These are phyloP conservation scores for Thalassarche chlororhynchos DNA, from an alignment of 2,113 vertebrate genomes.

Conservation along the genomic window DNA sequence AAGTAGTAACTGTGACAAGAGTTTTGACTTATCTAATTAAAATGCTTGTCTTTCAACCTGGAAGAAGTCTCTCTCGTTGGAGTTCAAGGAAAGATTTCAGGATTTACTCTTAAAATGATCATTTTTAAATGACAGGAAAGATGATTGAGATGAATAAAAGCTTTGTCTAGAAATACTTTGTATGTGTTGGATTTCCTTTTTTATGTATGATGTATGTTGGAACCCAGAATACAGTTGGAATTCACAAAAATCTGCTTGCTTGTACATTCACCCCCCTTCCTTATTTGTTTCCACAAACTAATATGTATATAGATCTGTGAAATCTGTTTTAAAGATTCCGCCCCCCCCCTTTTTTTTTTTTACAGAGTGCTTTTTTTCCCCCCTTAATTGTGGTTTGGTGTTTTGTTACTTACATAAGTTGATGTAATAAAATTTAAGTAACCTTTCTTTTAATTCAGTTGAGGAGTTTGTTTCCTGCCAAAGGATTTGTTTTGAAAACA, in stretches of 20 bases:
- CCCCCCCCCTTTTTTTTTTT: rapidly evolving
- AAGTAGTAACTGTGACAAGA: not conserved
- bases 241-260: not conserved
- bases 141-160: not conserved
- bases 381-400: not conserved
- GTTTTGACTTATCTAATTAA: slow-evolving; percentile 27
- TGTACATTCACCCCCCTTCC: not conserved
- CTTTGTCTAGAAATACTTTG: not conserved
- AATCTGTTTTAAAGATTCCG: not conserved
- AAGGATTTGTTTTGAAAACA: not conserved
- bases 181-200: not conserved
- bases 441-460: not conserved
- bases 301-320: not conserved
- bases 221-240: not conserved
- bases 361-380: not conserved
- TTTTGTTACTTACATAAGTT: not conserved
- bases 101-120: not conserved
- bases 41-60: slow-evolving; percentile 12
- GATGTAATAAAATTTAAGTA: not conserved
- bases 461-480: not conserved
- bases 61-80: not conserved
- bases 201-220: not conserved
- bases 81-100: not conserved
- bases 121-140: slow-evolving; percentile 19
- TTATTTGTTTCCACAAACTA: not conserved